A percentile compares a stretch with the other conserved stretches of the same genome.
Conservation (phyloP, 2,113 vertebrate species). For the Crotalus viridis region DNA sequence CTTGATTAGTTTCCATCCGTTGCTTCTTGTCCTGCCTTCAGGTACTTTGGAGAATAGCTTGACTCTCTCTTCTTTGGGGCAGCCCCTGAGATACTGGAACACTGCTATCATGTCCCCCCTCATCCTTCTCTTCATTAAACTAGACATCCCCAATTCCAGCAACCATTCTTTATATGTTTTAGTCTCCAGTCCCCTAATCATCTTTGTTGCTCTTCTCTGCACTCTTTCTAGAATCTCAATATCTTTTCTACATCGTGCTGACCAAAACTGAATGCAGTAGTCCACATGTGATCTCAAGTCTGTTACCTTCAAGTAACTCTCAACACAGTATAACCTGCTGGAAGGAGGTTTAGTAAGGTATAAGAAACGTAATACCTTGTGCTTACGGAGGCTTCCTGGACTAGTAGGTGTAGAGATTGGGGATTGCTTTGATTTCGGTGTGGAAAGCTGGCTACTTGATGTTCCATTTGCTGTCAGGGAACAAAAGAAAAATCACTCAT, state of each 20-base stretch:
- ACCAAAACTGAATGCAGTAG: neutral
- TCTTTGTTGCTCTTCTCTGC: neutral
- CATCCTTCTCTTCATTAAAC: neutral
- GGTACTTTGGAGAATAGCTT: no score
- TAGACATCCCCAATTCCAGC: neutral
- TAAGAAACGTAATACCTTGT: constrained; percentile 90
- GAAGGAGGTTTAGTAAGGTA: constrained; percentile 77
- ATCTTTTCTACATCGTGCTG: neutral
- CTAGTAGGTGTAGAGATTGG: constrained; percentile 97
- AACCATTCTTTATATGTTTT: neutral
- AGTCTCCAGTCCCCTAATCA: neutral
- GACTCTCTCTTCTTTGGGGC: no score
- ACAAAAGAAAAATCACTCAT: constrained; percentile 65
- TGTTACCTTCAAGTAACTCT: neutral
- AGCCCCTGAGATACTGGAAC: neutral
- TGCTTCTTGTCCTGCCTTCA: no score
- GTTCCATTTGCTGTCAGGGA: constrained; percentile 89
- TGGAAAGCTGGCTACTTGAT: constrained; percentile 97
- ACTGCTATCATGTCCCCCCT: neutral
- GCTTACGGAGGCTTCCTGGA: constrained; percentile 91
- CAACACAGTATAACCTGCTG: neutral
- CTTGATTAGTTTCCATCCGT: no score
- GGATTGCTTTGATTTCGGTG: constrained; percentile 97
- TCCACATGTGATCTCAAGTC: neutral
- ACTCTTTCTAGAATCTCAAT: neutral